phyloP scores from a whole-genome alignment of 2,797 vertebrate genomes.

The Selene dorsalis region DNA sequence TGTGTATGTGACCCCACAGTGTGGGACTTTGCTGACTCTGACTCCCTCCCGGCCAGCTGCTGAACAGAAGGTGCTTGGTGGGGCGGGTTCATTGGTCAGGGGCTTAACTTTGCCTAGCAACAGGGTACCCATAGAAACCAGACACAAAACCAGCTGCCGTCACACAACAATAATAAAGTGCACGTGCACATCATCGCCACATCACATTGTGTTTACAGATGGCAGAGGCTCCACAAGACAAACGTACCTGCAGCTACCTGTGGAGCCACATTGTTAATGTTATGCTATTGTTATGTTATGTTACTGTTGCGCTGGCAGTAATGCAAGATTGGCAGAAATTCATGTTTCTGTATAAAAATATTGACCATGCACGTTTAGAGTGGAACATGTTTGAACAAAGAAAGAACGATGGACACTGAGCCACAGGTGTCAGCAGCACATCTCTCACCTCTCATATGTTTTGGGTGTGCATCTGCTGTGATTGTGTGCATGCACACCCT shows the following conservation, averaged over 20 bases:
- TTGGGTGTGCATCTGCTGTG: constrained; percentile 46
- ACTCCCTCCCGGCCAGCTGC: constrained; percentile 76
- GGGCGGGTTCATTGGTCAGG: constrained; percentile 83
- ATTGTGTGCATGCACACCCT: constrained; percentile 14
- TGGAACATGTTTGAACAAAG: background rate
- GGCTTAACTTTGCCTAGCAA: constrained; percentile 87
- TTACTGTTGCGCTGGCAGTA: too few species aligned
- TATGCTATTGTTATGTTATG: too few species aligned
- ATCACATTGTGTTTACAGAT: constrained; percentile 22
- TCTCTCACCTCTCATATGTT: constrained; percentile 15
- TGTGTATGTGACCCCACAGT: constrained; percentile 35
- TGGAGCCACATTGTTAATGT: background rate
- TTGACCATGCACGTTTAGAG: background rate
- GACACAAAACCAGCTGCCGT: constrained; percentile 79
- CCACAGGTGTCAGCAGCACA: constrained; percentile 46
- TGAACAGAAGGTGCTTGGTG: constrained; percentile 81
- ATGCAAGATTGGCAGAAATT: background rate
- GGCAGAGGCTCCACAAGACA: background rate
- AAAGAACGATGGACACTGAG: constrained; percentile 5
- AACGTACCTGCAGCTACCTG: constrained; percentile 20
- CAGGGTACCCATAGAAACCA: constrained; percentile 83
- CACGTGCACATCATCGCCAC: constrained; percentile 49
- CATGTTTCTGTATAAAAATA: background rate
- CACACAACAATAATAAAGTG: constrained; percentile 73
- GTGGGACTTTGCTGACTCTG: constrained; percentile 75